Evolutionary conservation across 2,888 invertebrate species (phyloP).

Genomic region (Ditylenchus weischeri): DNA sequence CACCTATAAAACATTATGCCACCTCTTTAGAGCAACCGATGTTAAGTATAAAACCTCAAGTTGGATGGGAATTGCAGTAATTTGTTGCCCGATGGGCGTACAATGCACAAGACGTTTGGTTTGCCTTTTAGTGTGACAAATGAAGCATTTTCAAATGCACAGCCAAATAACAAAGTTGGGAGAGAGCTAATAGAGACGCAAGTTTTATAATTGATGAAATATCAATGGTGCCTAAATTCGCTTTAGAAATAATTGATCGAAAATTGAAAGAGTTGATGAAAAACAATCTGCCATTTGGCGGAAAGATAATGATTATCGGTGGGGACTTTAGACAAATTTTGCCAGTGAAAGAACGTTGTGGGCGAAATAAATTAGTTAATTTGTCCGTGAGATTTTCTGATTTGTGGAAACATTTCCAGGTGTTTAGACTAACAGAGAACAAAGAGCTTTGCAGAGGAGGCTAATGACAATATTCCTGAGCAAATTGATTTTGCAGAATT

Average conservation of each 20-base stretch:
- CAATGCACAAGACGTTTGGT: slow-evolving; percentile 30
- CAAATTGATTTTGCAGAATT: too few species aligned
- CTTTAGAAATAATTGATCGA: slow-evolving; percentile 26
- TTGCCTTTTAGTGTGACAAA: slow-evolving; percentile 22
- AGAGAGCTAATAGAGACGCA: slow-evolving; percentile 20
- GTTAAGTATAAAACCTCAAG: slow-evolving; percentile 22
- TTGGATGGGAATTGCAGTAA: slow-evolving; percentile 28
- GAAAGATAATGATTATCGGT: too few species aligned
- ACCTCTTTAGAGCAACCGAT: slow-evolving; percentile 24
- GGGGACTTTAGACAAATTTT: too few species aligned
- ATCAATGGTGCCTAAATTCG: slow-evolving; percentile 27
- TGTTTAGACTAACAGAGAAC: too few species aligned
- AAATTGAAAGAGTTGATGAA: too few species aligned
- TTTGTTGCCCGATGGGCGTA: slow-evolving; percentile 31
- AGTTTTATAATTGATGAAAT: slow-evolving; percentile 26
- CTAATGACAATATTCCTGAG: too few species aligned
- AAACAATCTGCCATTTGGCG: too few species aligned
- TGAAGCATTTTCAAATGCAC: slow-evolving; percentile 27
- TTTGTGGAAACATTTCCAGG: too few species aligned
- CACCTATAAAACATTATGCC: slow-evolving; percentile 50
- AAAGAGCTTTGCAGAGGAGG: too few species aligned
- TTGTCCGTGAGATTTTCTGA: too few species aligned
- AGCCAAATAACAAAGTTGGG: slow-evolving; percentile 21
- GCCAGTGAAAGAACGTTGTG: too few species aligned
- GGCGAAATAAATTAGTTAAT: too few species aligned